phyloP scores from a whole-genome alignment of 2,888 invertebrate species.

The Microctonus brassicae region DNA sequence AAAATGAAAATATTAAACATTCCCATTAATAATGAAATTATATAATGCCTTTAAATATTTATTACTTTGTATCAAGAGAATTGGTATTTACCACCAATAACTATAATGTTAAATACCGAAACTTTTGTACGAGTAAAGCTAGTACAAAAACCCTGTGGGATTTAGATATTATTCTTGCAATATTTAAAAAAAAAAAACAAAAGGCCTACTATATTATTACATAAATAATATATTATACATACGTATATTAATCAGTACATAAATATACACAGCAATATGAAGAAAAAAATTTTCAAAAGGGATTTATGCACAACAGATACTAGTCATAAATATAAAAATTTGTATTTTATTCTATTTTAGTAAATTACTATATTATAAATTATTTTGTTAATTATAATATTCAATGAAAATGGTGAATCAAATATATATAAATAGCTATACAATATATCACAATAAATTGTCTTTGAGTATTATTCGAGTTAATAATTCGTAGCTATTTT shows the following conservation, averaged over 20 bases:
- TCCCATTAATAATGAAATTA: neutral
- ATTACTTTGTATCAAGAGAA: neutral
- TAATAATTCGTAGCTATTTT: neutral
- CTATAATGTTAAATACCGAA: neutral
- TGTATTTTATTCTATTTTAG: conserved; percentile 45
- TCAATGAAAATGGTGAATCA: conserved; percentile 39
- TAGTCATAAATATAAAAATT: conserved; percentile 39
- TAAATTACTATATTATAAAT: conserved; percentile 57
- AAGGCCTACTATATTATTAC: neutral
- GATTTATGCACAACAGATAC: conserved; percentile 22
- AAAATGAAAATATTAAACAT: neutral
- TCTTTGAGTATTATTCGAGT: neutral
- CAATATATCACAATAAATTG: conserved; percentile 43
- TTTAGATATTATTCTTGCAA: neutral
- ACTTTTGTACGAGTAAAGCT: conserved; percentile 1
- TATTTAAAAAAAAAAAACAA: neutral
- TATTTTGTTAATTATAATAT: conserved; percentile 49
- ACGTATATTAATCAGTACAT: neutral
- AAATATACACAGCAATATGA: neutral
- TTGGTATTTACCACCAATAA: neutral
- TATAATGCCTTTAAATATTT: neutral
- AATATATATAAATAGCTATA: conserved; percentile 43
- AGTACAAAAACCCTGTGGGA: neutral
- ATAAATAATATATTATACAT: no score
- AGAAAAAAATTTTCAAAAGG: conserved; percentile 16